Conservation (phyloP, 1,140 invertebrate species). For the Caenorhabditis latens region DNA sequence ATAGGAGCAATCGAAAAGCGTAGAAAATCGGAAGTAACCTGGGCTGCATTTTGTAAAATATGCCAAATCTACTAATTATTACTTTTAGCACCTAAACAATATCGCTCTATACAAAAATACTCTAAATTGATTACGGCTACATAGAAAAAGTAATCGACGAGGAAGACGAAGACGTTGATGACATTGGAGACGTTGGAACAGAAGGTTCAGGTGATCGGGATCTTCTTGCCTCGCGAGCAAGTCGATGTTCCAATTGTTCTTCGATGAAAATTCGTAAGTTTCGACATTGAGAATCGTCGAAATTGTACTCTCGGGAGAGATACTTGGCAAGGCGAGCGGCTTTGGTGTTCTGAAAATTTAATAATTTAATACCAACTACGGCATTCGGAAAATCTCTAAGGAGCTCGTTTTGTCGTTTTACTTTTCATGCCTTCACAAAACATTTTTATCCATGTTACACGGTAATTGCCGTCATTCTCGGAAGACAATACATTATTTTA, state of each 20-base stretch:
- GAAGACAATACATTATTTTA: no score
- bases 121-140: no score
- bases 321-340: slow-evolving; percentile 59
- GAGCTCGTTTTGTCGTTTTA: no score
- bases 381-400: no score
- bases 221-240: not conserved
- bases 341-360: slow-evolving; percentile 62
- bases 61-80: no score
- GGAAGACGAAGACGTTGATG: not conserved
- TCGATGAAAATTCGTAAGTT: slow-evolving; percentile 62
- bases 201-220: not conserved
- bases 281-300: slow-evolving; percentile 64
- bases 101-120: not conserved
- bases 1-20: not conserved
- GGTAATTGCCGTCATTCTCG: no score
- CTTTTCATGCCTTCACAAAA: no score
- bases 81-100: not conserved
- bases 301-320: slow-evolving; percentile 38
- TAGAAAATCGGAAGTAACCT: not conserved
- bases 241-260: slow-evolving; percentile 56
- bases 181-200: not conserved
- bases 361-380: not conserved
- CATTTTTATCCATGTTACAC: no score
- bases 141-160: not conserved
- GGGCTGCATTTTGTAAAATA: no score